Conservation (phyloP, 2,113 vertebrate genomes). For the Pica pica region DNA sequence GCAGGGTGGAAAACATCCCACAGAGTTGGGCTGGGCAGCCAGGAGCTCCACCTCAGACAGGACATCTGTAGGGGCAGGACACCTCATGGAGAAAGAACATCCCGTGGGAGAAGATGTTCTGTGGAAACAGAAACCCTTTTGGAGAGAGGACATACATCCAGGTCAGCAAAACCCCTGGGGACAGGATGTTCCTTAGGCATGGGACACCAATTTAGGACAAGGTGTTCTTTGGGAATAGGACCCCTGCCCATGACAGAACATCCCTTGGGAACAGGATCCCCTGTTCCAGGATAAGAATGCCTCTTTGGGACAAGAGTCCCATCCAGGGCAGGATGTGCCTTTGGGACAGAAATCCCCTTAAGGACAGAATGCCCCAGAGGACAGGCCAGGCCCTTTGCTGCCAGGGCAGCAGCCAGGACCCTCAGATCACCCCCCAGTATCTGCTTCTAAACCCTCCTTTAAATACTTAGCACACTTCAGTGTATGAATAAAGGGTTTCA, state of each 20-base stretch:
- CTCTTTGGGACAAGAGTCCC: not conserved
- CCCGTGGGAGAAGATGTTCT: not conserved
- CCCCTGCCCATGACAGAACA: not conserved
- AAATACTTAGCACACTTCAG: not conserved
- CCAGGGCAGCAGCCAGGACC: not conserved
- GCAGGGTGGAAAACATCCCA: not conserved
- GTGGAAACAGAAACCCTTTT: not conserved
- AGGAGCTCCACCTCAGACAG: not conserved
- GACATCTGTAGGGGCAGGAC: not conserved
- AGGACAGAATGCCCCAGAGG: not conserved
- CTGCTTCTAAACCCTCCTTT: not conserved
- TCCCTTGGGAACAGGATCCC: not conserved
- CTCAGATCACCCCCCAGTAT: not conserved
- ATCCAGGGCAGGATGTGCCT: not conserved
- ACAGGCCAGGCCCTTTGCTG: not conserved
- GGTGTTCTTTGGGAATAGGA: not conserved
- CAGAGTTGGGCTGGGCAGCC: not conserved
- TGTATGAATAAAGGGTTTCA: not conserved
- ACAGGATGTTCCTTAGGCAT: not conserved
- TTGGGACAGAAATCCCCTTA: not conserved
- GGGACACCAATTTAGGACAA: not conserved
- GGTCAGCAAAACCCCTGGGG: not conserved
- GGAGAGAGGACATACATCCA: not conserved
- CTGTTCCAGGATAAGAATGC: not conserved
- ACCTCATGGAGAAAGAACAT: not conserved